phyloP scores from a whole-genome alignment of 2,888 invertebrate genomes.

The Pterobdella sp. region DNA sequence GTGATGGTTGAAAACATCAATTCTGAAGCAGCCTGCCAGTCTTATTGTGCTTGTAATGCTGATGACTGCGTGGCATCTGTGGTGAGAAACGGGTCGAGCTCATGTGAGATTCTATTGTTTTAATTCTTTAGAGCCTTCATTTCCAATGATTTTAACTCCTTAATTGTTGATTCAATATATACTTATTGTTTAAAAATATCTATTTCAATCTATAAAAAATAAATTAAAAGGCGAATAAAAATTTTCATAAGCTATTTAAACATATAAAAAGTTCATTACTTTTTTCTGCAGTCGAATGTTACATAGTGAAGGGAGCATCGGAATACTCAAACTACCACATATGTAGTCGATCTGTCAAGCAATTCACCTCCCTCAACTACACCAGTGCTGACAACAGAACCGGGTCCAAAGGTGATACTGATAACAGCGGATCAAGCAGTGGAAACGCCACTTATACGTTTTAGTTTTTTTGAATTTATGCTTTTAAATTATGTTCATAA shows the following conservation, averaged over 20 bases:
- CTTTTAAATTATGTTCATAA: too few species aligned
- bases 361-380: slow-evolving; percentile 17
- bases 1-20: background rate
- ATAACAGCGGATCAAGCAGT: background rate
- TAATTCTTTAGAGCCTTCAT: too few species aligned
- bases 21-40: slow-evolving; percentile 16
- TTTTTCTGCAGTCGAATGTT: slow-evolving; percentile 20
- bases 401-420: background rate
- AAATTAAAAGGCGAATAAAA: too few species aligned
- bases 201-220: too few species aligned
- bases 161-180: too few species aligned
- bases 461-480: background rate
- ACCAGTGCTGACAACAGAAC: background rate
- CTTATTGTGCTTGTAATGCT: slow-evolving; percentile 21
- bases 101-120: too few species aligned
- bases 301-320: slow-evolving; percentile 9
- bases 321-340: slow-evolving; percentile 18
- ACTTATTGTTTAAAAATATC: too few species aligned
- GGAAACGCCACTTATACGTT: background rate
- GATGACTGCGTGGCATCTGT: slow-evolving; percentile 18
- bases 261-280: too few species aligned
- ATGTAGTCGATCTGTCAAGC: slow-evolving; percentile 19
- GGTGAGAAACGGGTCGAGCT: slow-evolving; percentile 4
- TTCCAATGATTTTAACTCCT: too few species aligned
- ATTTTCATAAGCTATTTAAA: too few species aligned